Base-by-base conservation (phyloP, 2,113 vertebrate species). In the Aegotheles bennettii region DNA sequence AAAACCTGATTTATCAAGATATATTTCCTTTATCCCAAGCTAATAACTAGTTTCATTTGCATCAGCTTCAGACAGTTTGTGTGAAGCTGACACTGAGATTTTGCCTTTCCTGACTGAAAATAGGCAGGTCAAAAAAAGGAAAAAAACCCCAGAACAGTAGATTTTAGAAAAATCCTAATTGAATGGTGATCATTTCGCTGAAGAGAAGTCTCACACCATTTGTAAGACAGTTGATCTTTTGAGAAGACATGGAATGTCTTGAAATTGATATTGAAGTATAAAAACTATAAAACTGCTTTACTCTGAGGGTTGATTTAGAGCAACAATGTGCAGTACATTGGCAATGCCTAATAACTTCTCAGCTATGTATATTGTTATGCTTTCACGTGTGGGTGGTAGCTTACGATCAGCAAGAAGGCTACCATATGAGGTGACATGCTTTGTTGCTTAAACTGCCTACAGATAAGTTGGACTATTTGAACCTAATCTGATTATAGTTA, bases 91-190 rank as follows among this genome's bases (percentile, higher is more conserved):
- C 69, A 83, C 51, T 54, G 91, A 69, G 48, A 73, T 88, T 93
- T 95, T 87, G 38, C 69, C 6, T 70, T 91, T 64, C 36, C 23
- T 92, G 51, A 63, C 57, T 96, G 90, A 92, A 95, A 89, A 87
- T 10, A 88, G 19, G 26, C 33, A 79, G 31, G 38, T 60, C 28
- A 31, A 84, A 90, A 64, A 70, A 43, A 59, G 19, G 7, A 45
- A 21, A 42, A 53, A 45, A 1, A 16, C 16, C 0, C n/a, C n/a
- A n/a, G n/a, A n/a, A 2, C 82, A 81, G 31, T 36, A 85, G 43
- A 67, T 89, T 94, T 90, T 74, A 56, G 85, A 80, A 88, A 89
- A 68, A 50, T 69, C 29, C 28, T 88, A 70, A 79, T n/a, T 94
- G 54, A 7, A 47, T 54, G 74, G 10, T 61, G 19, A 45, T 82